phyloP scores from a whole-genome alignment of 1,140 invertebrate species.

The Drosophila seguyi region DNA sequence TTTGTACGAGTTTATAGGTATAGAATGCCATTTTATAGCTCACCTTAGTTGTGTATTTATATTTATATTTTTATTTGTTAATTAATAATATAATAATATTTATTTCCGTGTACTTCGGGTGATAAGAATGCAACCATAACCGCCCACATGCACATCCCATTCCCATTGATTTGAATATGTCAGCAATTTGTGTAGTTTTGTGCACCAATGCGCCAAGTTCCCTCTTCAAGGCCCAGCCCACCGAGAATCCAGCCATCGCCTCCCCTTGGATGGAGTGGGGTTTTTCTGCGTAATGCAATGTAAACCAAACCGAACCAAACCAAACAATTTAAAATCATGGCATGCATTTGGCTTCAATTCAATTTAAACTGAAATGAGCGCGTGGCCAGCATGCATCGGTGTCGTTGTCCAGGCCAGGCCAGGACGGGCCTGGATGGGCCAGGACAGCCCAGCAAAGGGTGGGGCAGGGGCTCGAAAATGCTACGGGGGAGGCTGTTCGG shows the following conservation, averaged over 20 bases:
- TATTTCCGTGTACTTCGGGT: slow-evolving; percentile 16
- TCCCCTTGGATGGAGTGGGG: not conserved
- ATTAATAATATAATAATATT: too few species aligned
- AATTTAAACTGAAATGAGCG: slow-evolving; percentile 80
- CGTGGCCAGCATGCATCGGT: slow-evolving; percentile 44
- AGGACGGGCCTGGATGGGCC: not conserved
- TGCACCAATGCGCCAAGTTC: slow-evolving; percentile 65
- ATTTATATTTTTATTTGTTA: not conserved
- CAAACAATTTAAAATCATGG: slow-evolving; percentile 84
- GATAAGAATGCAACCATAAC: slow-evolving; percentile 43
- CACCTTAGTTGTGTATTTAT: not conserved
- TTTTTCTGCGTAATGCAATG: slow-evolving; percentile 73
- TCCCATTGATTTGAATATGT: slow-evolving; percentile 81
- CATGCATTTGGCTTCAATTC: slow-evolving; percentile 83
- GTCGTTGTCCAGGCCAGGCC: slow-evolving; percentile 14
- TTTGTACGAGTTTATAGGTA: too few species aligned
- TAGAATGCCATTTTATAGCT: not conserved
- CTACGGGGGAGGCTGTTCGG: not conserved
- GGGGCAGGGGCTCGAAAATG: not conserved
- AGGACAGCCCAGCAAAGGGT: not conserved
- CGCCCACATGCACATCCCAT: slow-evolving; percentile 45
- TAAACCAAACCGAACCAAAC: slow-evolving; percentile 75
- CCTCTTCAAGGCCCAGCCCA: slow-evolving; percentile 5
- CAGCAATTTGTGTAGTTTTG: slow-evolving; percentile 83
- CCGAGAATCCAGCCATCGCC: not conserved